A percentile compares a stretch with the other conserved stretches of the same genome.
phyloP scores from a whole-genome alignment of 2,113 vertebrate genomes.

The Turnix velox region DNA sequence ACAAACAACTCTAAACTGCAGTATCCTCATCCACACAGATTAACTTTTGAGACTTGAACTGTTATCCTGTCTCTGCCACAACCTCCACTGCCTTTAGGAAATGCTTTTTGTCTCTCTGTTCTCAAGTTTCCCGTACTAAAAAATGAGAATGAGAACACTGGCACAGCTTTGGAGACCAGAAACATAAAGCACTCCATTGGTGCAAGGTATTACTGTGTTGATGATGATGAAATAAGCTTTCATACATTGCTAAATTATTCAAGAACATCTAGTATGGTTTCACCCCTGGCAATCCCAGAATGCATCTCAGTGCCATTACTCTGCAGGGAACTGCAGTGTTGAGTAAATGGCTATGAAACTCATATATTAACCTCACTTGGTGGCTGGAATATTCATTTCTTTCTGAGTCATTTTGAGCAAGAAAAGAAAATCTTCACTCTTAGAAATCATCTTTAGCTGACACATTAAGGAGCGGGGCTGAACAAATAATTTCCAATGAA shows the following conservation, averaged over 20 bases:
- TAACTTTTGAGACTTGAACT: not conserved
- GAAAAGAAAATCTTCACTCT: slow-evolving; percentile 58
- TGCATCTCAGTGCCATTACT: slow-evolving; percentile 62
- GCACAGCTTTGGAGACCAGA: slow-evolving; percentile 5
- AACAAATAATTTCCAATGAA: slow-evolving; percentile 55
- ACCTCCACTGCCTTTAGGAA: not conserved
- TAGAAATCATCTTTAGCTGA: slow-evolving; percentile 57
- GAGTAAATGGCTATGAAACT: slow-evolving; percentile 59
- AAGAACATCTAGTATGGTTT: slow-evolving; percentile 40
- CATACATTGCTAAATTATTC: slow-evolving; percentile 62
- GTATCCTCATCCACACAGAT: not conserved
- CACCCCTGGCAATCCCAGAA: slow-evolving; percentile 64
- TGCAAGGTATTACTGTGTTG: slow-evolving; percentile 52
- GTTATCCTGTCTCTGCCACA: not conserved
- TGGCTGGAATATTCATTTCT: slow-evolving; percentile 65
- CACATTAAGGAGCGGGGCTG: slow-evolving; percentile 44
- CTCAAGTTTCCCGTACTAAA: not conserved
- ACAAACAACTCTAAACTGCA: not conserved
- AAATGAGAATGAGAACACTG: not conserved
- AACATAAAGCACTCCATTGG: not conserved
- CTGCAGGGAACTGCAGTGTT: slow-evolving; percentile 45
- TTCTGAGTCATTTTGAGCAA: slow-evolving; percentile 42
- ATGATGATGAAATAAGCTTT: slow-evolving; percentile 66
- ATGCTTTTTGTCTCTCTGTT: not conserved
- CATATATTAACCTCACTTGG: slow-evolving; percentile 64